Percentiles rank a stretch among this genome's conserved stretches.
phyloP scores from a whole-genome alignment of 2,888 invertebrate species.

The Galerucella nymphaeae region DNA sequence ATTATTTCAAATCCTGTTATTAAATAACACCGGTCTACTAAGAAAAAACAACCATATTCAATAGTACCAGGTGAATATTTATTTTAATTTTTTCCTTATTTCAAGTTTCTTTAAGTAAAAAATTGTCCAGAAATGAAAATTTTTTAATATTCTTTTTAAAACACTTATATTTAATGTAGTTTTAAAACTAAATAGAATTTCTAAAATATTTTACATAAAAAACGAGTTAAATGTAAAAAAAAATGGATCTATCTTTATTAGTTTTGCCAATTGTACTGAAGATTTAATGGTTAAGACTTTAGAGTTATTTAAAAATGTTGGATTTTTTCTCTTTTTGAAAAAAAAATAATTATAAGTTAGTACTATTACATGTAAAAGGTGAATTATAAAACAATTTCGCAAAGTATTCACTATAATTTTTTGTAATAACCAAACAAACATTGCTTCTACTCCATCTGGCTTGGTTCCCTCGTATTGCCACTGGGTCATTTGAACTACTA shows the following conservation, averaged over 20 bases:
- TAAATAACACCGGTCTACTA: background rate
- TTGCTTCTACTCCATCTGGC: background rate
- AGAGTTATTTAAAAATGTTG: conserved; percentile 25
- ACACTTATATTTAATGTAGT: no score
- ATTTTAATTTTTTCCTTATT: background rate
- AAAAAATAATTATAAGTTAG: conserved; percentile 16
- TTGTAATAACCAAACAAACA: no score
- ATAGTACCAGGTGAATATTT: background rate
- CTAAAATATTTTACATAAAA: conserved; percentile 32
- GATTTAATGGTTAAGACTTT: conserved; percentile 6
- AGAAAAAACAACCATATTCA: background rate
- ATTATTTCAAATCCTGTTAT: conserved; percentile 19
- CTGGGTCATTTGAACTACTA: background rate
- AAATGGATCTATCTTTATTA: conserved; percentile 18
- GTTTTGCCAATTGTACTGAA: conserved; percentile 14
- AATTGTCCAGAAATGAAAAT: background rate
- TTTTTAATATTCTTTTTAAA: background rate
- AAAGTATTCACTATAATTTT: background rate
- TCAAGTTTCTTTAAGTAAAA: no score
- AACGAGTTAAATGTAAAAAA: conserved; percentile 19
- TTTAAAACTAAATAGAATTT: no score
- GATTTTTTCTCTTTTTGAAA: conserved; percentile 4
- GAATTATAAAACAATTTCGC: conserved; percentile 4
- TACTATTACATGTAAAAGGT: conserved; percentile 23
- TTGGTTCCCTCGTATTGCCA: background rate